Base-by-base conservation (phyloP, 2,113 vertebrate species). In the Colaptes auratus region DNA sequence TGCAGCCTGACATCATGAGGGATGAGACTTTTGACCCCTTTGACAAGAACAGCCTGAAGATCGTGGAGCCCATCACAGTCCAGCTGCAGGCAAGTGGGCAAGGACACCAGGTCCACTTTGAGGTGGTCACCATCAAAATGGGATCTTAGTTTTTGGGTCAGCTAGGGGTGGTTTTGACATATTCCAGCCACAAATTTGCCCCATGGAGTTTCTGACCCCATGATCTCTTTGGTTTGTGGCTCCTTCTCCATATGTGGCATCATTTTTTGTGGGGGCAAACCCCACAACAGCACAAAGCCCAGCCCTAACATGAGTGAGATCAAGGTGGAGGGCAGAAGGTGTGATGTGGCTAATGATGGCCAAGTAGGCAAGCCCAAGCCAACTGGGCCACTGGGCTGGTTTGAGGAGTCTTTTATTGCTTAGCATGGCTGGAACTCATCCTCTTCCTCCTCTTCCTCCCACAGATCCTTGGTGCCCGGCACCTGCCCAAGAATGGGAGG, bases 21-120 rank as follows among this genome's bases (percentile, higher is more conserved):
- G 99, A 99, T 0, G 99, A 99, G 58, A 97, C 31, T 82, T 99
- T 99, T 0, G 99, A 99, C 93, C 99, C 99, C 21, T 99, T 99
- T 0, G 99, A 99, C 97, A 98, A 98, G 89, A 98, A 98, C 86
- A 99, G 99, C 53, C 96, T 99, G 83, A 98, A 99, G 19, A 98
- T 98, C 1, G 95, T 99, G 28, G 99, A 99, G 60, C 98, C 98
- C 64, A 98, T 99, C 96, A 98, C 98, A 0, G 93, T 98, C 58
- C 98, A 99, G 95, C 73, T 99, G 35, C 98, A 98, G 98, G 98
- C 96, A 92, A 93, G 97, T 95, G 74, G 46, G 19, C 25, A 0
- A 93, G 36, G 65, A 73, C 17, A 65, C 25, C 23, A 72, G 69
- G 17, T 64, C 27, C 24, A 36, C 36, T 46, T 55, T 23, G 23